phyloP scores from a whole-genome alignment of 2,888 invertebrate genomes.

The Mesopsocus fuscifrons region DNA sequence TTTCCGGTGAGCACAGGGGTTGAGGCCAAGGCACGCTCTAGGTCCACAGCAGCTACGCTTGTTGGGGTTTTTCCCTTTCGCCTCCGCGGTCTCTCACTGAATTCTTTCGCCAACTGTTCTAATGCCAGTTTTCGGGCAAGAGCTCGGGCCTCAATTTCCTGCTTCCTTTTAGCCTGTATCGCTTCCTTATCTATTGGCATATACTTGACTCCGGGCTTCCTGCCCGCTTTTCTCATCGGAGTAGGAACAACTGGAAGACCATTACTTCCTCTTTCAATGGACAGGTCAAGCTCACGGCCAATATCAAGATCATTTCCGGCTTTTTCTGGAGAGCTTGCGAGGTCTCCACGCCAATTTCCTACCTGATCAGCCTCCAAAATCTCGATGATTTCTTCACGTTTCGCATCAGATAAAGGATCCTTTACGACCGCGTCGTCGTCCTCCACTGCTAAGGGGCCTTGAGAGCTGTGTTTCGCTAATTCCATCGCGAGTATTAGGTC shows the following conservation, averaged over 20 bases:
- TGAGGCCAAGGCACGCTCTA: background rate
- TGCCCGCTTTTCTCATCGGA: too few relatives aligned
- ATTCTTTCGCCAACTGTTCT: background rate
- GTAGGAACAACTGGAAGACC: too few relatives aligned
- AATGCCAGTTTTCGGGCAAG: background rate
- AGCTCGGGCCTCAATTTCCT: too few relatives aligned
- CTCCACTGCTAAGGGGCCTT: background rate
- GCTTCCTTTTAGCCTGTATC: too few relatives aligned
- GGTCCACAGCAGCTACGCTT: background rate
- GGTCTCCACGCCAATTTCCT: background rate
- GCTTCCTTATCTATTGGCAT: too few relatives aligned
- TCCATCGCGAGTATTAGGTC: background rate
- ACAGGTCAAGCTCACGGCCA: too few relatives aligned
- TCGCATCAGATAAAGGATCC: too few relatives aligned
- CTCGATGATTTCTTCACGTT: constrained; percentile 2
- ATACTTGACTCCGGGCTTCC: too few relatives aligned
- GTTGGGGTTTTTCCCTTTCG: background rate
- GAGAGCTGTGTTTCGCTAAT: background rate
- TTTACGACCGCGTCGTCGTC: background rate
- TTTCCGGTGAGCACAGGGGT: background rate
- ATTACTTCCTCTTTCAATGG: too few relatives aligned
- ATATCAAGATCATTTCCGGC: too few relatives aligned
- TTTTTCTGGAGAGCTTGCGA: too few relatives aligned
- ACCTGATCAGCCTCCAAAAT: constrained; percentile 5
- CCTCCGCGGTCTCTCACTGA: background rate